Evolutionary conservation across 2,888 invertebrate genomes (phyloP), one percentile per base, ranked within the genome.

Genomic region (Steinernema carpocapsae): DNA sequence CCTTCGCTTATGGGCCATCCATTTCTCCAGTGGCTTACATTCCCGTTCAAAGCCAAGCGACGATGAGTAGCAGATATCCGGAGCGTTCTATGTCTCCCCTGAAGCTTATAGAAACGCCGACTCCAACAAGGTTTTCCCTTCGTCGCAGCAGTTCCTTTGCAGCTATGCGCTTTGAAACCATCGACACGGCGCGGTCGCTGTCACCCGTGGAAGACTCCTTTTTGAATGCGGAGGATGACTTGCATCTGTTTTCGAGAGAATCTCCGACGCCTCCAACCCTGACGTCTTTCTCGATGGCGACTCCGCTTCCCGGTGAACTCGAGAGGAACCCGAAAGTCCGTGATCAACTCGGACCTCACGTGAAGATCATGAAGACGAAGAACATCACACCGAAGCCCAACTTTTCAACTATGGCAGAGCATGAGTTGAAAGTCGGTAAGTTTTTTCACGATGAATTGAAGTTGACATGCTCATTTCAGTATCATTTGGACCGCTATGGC

Each of bases 301-400:
- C 64, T 26, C 64, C 64, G 1, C 17, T 32, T 10, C 64, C 64
- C 4, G n/a, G n/a, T n/a, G n/a, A n/a, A n/a, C 37, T 64, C 17
- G 32, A 64, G 29, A n/a, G 29, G 17, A 64, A 64, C 32, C 64
- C 64, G 10, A 10, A 29, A n/a, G 32, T 64, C 14, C 64, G 29
- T 1, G 64, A 64, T 29, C 64, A 64, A 17, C 14, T 75, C 10
- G 81, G 79, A 1, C 81, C 79, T 0, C 74, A 81, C 73, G 77
- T 82, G 22, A 79, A 80, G 75, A 77, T 85, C 26, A 46, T 84
- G 56, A 85, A 85, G 73, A 83, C 82, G 7, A 76, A 70, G 26
- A 77, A 78, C 51, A 76, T 85, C 37, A 84, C 85, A 6, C 85
- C 85, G 37, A 81, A 81, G 83, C 85, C 84, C 0, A 73, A 76